phyloP scores from a whole-genome alignment of 2,888 invertebrate species.

The Limnephilus auricula region DNA sequence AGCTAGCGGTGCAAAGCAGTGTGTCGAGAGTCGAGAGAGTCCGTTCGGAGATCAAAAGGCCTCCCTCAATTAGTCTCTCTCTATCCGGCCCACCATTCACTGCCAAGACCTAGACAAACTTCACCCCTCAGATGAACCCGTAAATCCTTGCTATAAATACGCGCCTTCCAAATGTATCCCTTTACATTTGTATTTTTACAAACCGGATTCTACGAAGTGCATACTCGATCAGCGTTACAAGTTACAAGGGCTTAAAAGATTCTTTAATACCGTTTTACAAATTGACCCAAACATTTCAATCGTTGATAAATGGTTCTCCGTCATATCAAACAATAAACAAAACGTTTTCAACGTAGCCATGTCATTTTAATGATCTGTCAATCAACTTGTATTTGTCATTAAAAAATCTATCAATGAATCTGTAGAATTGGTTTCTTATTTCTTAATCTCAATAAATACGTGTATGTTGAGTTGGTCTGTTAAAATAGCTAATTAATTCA shows the following conservation, averaged over 20 bases:
- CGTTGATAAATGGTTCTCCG: background rate
- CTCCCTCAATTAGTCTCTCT: too few relatives aligned
- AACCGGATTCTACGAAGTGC: background rate
- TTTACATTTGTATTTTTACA: background rate
- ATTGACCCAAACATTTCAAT: too few relatives aligned
- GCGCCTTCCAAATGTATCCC: background rate
- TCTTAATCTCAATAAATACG: background rate
- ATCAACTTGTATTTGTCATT: background rate
- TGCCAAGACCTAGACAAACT: too few relatives aligned
- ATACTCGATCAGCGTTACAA: background rate
- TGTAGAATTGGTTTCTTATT: background rate
- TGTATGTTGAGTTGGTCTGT: background rate
- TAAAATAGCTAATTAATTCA: slow-evolving; percentile 10
- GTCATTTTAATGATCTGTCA: slow-evolving; percentile 13
- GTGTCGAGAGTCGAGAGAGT: too few relatives aligned
- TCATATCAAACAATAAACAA: slow-evolving; percentile 7
- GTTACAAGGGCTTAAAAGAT: background rate
- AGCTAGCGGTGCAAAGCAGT: too few relatives aligned
- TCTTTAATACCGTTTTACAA: too few relatives aligned
- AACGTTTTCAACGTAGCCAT: background rate
- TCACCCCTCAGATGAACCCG: too few relatives aligned
- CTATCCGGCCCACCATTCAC: too few relatives aligned
- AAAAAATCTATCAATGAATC: background rate
- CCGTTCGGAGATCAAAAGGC: too few relatives aligned
- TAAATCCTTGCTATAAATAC: too few relatives aligned